Evolutionary conservation across 2,797 vertebrate genomes (phyloP).

Genomic region (Phalloptychus januarius): DNA sequence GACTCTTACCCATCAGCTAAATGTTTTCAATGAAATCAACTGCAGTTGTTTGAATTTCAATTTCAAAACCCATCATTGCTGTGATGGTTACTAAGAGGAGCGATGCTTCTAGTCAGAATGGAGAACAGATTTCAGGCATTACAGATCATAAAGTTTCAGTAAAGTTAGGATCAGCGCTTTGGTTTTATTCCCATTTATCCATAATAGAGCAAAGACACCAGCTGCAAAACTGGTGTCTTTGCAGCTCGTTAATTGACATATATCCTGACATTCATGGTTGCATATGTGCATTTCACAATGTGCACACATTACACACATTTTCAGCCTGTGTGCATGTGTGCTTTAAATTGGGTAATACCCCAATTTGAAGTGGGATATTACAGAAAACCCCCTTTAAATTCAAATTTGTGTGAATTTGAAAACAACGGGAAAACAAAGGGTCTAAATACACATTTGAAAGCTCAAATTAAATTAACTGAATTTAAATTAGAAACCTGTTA

Average conservation of each 20-base stretch:
- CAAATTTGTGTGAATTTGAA: background rate
- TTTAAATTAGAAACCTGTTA: background rate
- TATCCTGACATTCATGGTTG: background rate
- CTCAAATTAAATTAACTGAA: background rate
- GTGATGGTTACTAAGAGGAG: background rate
- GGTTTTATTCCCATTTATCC: background rate
- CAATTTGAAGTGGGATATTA: too few relatives aligned
- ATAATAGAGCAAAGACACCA: too few relatives aligned
- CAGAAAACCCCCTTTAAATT: background rate
- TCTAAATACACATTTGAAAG: background rate
- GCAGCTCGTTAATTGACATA: background rate
- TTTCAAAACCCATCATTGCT: background rate
- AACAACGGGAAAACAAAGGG: background rate
- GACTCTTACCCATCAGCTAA: constrained; percentile 8
- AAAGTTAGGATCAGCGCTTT: background rate
- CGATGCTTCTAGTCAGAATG: background rate
- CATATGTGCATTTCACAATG: too few relatives aligned
- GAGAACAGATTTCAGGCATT: background rate
- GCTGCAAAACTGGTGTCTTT: too few relatives aligned
- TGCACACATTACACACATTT: too few relatives aligned
- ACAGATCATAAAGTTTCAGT: background rate
- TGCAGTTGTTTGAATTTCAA: constrained; percentile 39
- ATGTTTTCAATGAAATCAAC: constrained; percentile 27
- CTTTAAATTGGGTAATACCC: too few relatives aligned
- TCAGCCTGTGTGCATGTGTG: too few relatives aligned